A percentile compares a stretch with the other conserved stretches of the same genome.
Evolutionary conservation across 2,113 vertebrate genomes (phyloP).

Genomic region (Hirundichthys speculiger): DNA sequence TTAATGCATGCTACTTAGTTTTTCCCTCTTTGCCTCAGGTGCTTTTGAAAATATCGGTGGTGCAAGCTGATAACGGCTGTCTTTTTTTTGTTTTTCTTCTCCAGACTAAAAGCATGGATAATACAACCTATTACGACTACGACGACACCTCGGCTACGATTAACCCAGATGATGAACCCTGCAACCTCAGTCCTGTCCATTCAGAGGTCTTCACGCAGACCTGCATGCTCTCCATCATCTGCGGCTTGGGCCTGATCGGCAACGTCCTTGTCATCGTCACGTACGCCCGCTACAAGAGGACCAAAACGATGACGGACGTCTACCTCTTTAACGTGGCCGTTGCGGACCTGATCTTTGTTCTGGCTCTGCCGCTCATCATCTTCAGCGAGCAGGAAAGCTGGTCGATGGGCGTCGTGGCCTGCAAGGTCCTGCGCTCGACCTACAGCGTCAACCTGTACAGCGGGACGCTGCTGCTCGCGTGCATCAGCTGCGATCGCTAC

Average conservation of each 20-base stretch:
- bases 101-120: slow-evolving; percentile 45
- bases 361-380: slow-evolving; percentile 89
- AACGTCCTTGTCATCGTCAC: slow-evolving; percentile 89
- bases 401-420: slow-evolving; percentile 80
- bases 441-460: slow-evolving; percentile 93
- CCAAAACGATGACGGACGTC: slow-evolving; percentile 91
- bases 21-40: background rate
- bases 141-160: background rate
- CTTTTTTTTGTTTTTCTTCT: slow-evolving; percentile 28
- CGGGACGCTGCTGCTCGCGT: slow-evolving; percentile 91
- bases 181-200: slow-evolving; percentile 31
- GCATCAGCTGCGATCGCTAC: slow-evolving; percentile 90
- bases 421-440: slow-evolving; percentile 84
- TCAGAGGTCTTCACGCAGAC: slow-evolving; percentile 42
- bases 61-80: background rate
- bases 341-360: slow-evolving; percentile 88
- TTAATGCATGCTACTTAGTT: too few species aligned
- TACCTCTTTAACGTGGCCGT: slow-evolving; percentile 91
- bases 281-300: slow-evolving; percentile 86
- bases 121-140: background rate
- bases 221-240: slow-evolving; percentile 83
- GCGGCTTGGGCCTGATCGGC: slow-evolving; percentile 85
- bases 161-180: rapidly evolving
- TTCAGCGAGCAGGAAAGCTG: slow-evolving; percentile 78
- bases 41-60: background rate